Evolutionary conservation across 64 coral and sea anemone species (phyloP).

Genomic region (Orbicella faveolata): DNA sequence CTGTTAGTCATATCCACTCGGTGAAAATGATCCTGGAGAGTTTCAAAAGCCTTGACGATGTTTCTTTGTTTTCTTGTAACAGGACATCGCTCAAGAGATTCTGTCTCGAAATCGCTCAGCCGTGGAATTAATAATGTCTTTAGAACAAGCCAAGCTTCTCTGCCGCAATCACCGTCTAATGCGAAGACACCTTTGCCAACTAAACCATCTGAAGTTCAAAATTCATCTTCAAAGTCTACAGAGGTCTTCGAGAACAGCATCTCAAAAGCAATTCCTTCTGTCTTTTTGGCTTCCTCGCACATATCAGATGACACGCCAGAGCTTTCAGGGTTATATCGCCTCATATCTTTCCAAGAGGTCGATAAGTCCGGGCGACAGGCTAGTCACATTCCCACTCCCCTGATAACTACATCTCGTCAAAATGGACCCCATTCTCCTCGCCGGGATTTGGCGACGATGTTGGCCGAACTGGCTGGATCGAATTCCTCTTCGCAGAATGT

Average conservation of each 20-base stretch:
- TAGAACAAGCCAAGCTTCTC: not conserved
- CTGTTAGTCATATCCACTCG: not conserved
- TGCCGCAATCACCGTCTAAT: not conserved
- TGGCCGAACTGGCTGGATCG: conserved; percentile 15
- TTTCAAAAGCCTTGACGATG: not conserved
- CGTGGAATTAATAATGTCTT: not conserved
- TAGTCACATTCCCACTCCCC: not conserved
- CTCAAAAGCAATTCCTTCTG: not conserved
- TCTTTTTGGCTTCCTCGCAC: not conserved
- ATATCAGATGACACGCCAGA: conserved; percentile 11
- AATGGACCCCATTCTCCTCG: not conserved
- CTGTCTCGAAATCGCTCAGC: not conserved
- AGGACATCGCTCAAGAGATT: not conserved
- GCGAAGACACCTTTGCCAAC: not conserved
- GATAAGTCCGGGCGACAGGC: not conserved
- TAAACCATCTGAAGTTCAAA: not conserved
- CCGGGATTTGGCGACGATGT: conserved; percentile 15
- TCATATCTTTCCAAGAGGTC: conserved; percentile 14
- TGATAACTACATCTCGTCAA: not conserved
- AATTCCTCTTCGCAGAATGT: not conserved
- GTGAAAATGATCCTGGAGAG: not conserved
- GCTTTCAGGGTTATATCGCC: conserved; percentile 10
- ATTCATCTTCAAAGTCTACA: not conserved
- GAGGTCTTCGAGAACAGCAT: not conserved
- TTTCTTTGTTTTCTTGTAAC: not conserved